Conservation (phyloP, 2,113 vertebrate species). For the Nesoenas mayeri region DNA sequence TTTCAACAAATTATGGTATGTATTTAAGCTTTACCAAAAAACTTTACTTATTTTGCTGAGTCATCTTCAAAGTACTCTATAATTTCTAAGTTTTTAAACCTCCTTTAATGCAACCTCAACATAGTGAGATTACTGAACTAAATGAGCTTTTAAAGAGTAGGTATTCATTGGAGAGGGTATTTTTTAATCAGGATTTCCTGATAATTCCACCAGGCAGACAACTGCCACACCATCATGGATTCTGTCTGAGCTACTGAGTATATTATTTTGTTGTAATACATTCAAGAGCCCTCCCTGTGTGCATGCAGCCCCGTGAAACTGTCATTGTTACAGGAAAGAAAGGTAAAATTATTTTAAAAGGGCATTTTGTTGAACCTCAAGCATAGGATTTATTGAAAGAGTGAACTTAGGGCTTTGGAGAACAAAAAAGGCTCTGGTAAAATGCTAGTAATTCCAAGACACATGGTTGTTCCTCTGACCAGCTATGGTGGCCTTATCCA, state of each 20-base stretch:
- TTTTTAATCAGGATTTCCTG: background rate
- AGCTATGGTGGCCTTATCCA: background rate
- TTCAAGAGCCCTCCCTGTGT: background rate
- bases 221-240: rapidly evolving
- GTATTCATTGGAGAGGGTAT: background rate
- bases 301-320: background rate
- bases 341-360: background rate
- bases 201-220: background rate
- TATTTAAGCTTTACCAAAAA: background rate
- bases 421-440: background rate
- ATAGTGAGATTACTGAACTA: background rate
- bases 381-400: background rate
- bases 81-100: background rate
- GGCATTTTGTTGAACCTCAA: background rate
- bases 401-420: background rate
- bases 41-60: background rate
- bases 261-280: background rate
- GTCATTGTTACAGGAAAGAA: background rate
- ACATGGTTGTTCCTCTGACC: too few species aligned
- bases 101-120: background rate
- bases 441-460: background rate
- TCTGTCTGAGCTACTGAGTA: background rate
- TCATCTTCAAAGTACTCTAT: background rate
- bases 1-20: background rate
- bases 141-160: background rate